phyloP scores from a whole-genome alignment of 2,797 vertebrate genomes.

The Sebastes hopkinsi region DNA sequence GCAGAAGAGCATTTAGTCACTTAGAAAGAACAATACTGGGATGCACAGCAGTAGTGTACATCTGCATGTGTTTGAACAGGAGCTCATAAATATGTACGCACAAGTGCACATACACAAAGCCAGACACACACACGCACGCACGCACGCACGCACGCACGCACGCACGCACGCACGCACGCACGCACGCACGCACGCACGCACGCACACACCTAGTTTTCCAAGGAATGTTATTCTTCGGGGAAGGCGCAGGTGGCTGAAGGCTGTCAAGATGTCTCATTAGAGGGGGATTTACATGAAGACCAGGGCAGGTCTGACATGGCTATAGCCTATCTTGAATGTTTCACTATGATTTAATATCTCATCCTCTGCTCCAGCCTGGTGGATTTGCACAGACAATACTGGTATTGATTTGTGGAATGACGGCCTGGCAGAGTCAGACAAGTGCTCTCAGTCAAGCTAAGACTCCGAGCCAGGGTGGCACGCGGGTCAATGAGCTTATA shows the following conservation, averaged over 20 bases:
- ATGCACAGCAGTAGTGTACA: background rate
- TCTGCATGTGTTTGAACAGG: background rate
- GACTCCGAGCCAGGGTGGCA: constrained; percentile 46
- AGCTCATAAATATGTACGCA: constrained; percentile 11
- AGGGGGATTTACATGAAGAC: constrained; percentile 71
- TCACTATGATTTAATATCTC: constrained; percentile 73
- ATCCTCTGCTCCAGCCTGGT: constrained; percentile 36
- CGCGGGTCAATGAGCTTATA: constrained; percentile 60
- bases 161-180: background rate
- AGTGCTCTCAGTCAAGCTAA: constrained; percentile 54
- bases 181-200: background rate
- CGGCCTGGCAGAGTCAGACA: constrained; percentile 49
- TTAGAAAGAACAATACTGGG: background rate
- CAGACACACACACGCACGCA: background rate
- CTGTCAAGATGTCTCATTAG: constrained; percentile 74
- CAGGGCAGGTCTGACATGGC: constrained; percentile 49
- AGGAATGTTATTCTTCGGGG: constrained; percentile 22
- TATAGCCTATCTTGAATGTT: constrained; percentile 56
- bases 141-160: background rate
- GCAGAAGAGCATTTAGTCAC: background rate
- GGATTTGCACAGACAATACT: constrained; percentile 68
- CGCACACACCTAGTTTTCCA: background rate
- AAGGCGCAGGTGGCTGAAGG: constrained; percentile 50
- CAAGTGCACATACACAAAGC: background rate
- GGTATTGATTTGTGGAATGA: constrained; percentile 72